These are phyloP conservation scores for Odobenus rosmarus DNA, from an alignment of 2,113 vertebrate genomes.

Conservation along the genomic window DNA sequence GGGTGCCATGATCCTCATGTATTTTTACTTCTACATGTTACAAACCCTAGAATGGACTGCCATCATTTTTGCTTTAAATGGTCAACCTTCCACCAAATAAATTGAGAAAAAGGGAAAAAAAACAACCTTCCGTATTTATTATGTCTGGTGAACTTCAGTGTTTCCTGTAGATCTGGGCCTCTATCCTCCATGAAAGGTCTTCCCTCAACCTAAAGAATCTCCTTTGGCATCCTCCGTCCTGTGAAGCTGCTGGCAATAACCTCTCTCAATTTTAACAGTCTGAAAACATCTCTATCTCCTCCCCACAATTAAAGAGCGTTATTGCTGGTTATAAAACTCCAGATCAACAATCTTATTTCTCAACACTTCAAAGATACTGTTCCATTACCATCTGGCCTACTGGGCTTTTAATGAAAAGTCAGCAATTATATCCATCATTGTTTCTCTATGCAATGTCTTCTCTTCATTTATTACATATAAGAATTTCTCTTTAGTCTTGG, in stretches of 20 bases:
- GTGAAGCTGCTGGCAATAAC: background rate
- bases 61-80: conserved; percentile 17
- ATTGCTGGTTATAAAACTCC: background rate
- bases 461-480: background rate
- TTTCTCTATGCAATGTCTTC: background rate
- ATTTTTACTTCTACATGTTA: background rate
- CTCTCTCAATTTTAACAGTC: background rate
- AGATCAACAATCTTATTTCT: background rate
- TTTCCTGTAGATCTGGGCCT: background rate
- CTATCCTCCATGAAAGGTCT: background rate
- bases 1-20: background rate
- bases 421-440: background rate
- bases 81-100: background rate
- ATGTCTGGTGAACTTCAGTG: background rate
- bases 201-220: background rate
- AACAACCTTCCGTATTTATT: background rate
- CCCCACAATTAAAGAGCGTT: background rate
- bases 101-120: background rate
- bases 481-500: background rate
- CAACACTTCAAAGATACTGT: background rate
- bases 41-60: background rate
- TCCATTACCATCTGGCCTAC: background rate
- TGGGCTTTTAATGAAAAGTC: background rate
- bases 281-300: background rate
- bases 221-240: background rate